A percentile compares a stretch with the other conserved stretches of the same genome.
phyloP scores from a whole-genome alignment of 2,797 vertebrate species.

The Phylloscopus collybita region DNA sequence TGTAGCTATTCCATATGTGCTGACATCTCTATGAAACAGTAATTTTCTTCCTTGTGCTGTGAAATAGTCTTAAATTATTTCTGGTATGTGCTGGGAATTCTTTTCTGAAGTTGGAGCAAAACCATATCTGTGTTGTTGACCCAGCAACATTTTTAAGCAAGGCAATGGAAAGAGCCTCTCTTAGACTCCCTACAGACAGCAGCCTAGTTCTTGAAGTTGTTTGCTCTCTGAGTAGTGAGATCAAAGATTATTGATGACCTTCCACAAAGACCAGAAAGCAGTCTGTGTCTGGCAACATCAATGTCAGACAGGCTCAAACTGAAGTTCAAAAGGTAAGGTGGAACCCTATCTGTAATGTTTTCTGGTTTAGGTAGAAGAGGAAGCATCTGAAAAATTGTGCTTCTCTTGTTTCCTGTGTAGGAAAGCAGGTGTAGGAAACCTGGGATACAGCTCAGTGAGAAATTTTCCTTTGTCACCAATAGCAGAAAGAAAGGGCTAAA shows the following conservation, averaged over 20 bases:
- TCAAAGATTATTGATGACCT: not conserved
- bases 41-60: not conserved
- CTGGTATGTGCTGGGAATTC: not conserved
- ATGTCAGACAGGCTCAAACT: not conserved
- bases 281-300: not conserved
- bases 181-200: not conserved
- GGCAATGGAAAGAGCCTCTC: not conserved
- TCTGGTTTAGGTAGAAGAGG: not conserved
- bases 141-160: not conserved
- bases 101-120: not conserved
- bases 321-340: not conserved
- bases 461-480: not conserved
- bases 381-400: not conserved
- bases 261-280: not conserved
- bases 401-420: not conserved
- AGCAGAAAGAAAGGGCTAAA: not conserved
- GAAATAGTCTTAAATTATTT: not conserved
- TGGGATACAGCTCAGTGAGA: not conserved
- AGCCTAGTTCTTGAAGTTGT: not conserved
- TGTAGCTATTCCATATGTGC: not conserved
- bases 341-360: not conserved
- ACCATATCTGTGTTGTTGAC: not conserved
- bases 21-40: not conserved
- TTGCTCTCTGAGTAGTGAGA: not conserved
- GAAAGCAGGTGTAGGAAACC: not conserved